These are phyloP conservation scores for Ophonus ardosiacus DNA, from an alignment of 2,888 invertebrate species.

Conservation along the genomic window DNA sequence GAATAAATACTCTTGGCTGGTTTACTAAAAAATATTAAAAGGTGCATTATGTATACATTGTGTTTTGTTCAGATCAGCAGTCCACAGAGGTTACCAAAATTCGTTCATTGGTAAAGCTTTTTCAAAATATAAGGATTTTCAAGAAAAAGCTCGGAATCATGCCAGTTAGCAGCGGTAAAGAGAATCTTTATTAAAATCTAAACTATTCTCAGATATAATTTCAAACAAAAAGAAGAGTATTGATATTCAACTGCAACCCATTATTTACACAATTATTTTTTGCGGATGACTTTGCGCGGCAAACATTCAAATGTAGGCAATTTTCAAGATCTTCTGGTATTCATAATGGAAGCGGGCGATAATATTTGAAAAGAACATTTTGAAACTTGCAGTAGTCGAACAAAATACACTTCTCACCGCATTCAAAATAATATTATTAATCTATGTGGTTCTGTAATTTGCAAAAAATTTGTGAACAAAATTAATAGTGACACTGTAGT, in stretches of 20 bases:
- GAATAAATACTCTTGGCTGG: constrained; percentile 37
- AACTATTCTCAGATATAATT: not conserved
- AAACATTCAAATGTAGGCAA: constrained; percentile 59
- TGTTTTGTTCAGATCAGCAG: not conserved
- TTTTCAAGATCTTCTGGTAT: constrained; percentile 63
- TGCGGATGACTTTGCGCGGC: constrained; percentile 38
- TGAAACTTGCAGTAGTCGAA: constrained; percentile 49
- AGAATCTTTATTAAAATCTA: constrained; percentile 7
- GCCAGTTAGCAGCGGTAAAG: not conserved
- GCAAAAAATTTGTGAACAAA: constrained; percentile 65
- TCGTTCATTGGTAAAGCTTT: not conserved
- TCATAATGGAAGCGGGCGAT: constrained; percentile 64
- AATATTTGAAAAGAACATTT: constrained; percentile 60
- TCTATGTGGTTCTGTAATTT: constrained; percentile 64
- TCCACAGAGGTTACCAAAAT: not conserved
- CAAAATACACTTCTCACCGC: constrained; percentile 64
- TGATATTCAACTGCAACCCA: not conserved
- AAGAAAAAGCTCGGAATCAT: not conserved
- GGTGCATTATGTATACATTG: constrained; percentile 56
- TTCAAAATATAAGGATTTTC: constrained; percentile 22
- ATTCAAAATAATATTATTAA: constrained; percentile 66
- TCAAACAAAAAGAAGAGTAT: not conserved
- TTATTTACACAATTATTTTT: no score
- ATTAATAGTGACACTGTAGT: constrained; percentile 62
- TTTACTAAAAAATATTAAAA: constrained; percentile 52